Base-by-base conservation (phyloP, 1,140 invertebrate genomes). In the Drosophila watanabei region DNA sequence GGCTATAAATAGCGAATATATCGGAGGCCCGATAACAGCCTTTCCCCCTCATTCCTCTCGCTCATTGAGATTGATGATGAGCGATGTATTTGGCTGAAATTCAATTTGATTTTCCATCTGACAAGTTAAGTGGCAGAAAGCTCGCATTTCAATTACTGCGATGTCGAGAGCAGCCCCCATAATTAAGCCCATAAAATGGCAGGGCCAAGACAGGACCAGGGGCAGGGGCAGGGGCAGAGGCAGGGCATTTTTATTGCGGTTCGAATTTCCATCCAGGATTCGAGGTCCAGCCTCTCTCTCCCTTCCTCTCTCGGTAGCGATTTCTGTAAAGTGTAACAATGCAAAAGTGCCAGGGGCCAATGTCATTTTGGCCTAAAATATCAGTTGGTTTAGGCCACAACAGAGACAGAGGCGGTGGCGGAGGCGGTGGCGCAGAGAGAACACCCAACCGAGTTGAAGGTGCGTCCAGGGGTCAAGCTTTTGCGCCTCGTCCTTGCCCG, bases 101-200 rank as follows among this genome's bases (percentile, higher is more conserved):
- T 60, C 66, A 72, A 72, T 73, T 72, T 60, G 68, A 49, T 73
- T 43, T 72, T 18, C 39, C 49, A 24, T 37, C 37, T 65, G 65
- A 82, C 80, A 81, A 63, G 48, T 56, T 83, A 84, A 79, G 81
- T 83, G 81, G 64, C 45, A 64, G 54, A 61, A 45, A 68, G 66
- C 62, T 89, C 81, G 58, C 57, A 82, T 90, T 90, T 85, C 85
- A 89, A 89, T 85, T 81, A 85, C 77, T 64, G 16, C 62, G n/a
- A 37, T 54, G 49, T 16, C 18, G 61, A 80, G 46, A 24, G 33
- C 33, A 20, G 51, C 32, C 66, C 78, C 73, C 69, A 83, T 88
- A 88, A 83, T 88, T 83, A 88, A 75, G 84, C 61, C 72, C 69
- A 83, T 83, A 77, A 80, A 80, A 59, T 30, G 72, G 52, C 18